Evolutionary conservation across 2,888 invertebrate genomes (phyloP).

Genomic region (Heliothis peltigera): DNA sequence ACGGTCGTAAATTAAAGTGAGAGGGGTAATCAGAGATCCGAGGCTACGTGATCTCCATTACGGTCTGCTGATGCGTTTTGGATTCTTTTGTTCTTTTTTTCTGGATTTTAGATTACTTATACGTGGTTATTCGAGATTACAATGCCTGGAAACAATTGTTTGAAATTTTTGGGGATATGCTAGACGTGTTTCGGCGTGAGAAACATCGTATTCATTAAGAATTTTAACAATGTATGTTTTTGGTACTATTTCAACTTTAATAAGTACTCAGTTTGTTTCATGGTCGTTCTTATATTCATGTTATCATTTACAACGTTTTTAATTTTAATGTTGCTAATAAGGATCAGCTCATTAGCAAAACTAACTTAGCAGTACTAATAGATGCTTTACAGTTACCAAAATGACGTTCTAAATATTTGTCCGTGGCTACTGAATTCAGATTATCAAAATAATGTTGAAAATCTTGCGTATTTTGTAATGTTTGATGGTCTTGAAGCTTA

Average conservation of each 20-base stretch:
- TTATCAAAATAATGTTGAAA: too few relatives aligned
- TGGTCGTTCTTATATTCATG: neutral
- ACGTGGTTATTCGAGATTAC: slow-evolving; percentile 76
- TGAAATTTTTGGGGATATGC: slow-evolving; percentile 53
- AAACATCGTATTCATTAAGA: slow-evolving; percentile 27
- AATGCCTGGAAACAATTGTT: slow-evolving; percentile 62
- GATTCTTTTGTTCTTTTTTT: slow-evolving; percentile 82
- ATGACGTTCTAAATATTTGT: too few relatives aligned
- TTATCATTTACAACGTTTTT: neutral
- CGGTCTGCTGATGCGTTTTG: slow-evolving; percentile 82
- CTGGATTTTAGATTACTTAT: slow-evolving; percentile 79
- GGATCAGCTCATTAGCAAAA: too few relatives aligned
- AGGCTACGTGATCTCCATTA: slow-evolving; percentile 89
- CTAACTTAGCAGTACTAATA: too few relatives aligned
- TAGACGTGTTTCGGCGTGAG: slow-evolving; percentile 46
- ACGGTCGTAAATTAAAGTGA: slow-evolving; percentile 79
- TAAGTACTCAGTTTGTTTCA: neutral
- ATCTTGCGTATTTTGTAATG: too few relatives aligned
- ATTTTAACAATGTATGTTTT: slow-evolving; percentile 38
- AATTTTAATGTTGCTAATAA: neutral
- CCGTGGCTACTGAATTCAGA: too few relatives aligned
- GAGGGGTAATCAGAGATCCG: slow-evolving; percentile 81
- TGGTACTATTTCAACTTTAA: slow-evolving; percentile 12
- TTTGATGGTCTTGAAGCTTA: too few relatives aligned
- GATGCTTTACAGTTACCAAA: too few relatives aligned